phyloP scores from a whole-genome alignment of 2,888 invertebrate species.

The Parnassius mnemosyne region DNA sequence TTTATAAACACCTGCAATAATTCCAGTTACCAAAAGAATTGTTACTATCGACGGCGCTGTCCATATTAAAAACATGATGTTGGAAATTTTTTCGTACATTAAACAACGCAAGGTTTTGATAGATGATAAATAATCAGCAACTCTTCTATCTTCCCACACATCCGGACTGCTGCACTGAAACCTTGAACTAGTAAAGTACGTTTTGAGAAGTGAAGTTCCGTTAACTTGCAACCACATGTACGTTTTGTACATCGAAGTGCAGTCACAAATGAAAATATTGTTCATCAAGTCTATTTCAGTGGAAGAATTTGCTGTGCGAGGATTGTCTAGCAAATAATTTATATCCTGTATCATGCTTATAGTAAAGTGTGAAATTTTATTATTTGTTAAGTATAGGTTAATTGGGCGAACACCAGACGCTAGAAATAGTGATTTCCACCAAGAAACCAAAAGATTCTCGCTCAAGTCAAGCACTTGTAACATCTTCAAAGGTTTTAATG shows the following conservation, averaged over 20 bases:
- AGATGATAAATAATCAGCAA: constrained; percentile 63
- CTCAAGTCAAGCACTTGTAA: constrained; percentile 74
- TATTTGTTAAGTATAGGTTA: constrained; percentile 66
- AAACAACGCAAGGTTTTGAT: constrained; percentile 61
- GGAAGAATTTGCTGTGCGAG: constrained; percentile 38
- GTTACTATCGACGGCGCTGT: constrained; percentile 64
- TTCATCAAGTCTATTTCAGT: constrained; percentile 68
- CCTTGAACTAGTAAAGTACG: constrained; percentile 56
- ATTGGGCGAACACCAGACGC: constrained; percentile 60
- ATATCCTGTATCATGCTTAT: constrained; percentile 81
- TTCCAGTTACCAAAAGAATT: constrained; percentile 49
- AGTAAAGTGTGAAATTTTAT: constrained; percentile 79
- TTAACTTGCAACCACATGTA: constrained; percentile 67
- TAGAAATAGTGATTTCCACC: constrained; percentile 77
- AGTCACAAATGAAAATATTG: constrained; percentile 80
- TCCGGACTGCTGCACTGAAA: constrained; percentile 71
- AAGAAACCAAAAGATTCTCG: constrained; percentile 73
- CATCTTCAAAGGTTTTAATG: constrained; percentile 63
- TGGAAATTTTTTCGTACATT: constrained; percentile 64
- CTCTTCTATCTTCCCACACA: constrained; percentile 65
- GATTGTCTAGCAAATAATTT: constrained; percentile 59
- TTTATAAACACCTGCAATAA: constrained; percentile 53
- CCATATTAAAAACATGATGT: constrained; percentile 62
- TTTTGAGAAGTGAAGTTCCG: constrained; percentile 50
- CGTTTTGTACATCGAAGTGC: constrained; percentile 65